Conservation (phyloP, 1,140 invertebrate species). For the Drosophila eugracilis region DNA sequence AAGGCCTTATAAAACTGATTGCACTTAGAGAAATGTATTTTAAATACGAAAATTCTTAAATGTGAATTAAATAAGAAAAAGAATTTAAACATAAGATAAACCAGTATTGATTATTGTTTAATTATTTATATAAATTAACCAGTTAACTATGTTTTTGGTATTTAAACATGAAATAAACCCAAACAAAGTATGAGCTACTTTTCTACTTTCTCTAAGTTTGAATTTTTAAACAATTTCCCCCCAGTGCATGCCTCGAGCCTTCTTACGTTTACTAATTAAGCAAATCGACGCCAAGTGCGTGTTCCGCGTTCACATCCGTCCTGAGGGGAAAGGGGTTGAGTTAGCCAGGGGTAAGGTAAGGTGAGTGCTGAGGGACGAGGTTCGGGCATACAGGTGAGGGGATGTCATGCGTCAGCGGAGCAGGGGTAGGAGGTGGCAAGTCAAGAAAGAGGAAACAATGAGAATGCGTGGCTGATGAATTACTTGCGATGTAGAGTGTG, state of each 20-base stretch:
- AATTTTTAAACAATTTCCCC: no score
- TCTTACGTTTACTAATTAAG: constrained; percentile 55
- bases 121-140: no score
- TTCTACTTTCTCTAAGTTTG: not conserved
- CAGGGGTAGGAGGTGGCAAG: not conserved
- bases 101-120: no score
- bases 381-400: constrained; percentile 22
- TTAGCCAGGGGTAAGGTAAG: not conserved
- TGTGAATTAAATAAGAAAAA: no score
- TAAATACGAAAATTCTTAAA: no score
- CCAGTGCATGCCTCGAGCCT: constrained; percentile 9
- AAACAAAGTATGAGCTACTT: no score
- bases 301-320: constrained; percentile 58
- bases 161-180: no score
- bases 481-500: constrained; percentile 53
- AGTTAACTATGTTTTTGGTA: no score
- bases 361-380: no score
- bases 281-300: constrained; percentile 69
- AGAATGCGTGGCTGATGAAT: constrained; percentile 78
- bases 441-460: constrained; percentile 54
- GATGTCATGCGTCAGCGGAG: constrained; percentile 71
- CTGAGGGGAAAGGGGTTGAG: not conserved
- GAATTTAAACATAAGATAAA: no score
- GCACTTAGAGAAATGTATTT: not conserved
- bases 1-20: not conserved